Percentiles rank a stretch among this genome's conserved stretches.
These are phyloP conservation scores for Aricia artaxerxes DNA, from an alignment of 2,888 invertebrate species.

Conservation along the genomic window DNA sequence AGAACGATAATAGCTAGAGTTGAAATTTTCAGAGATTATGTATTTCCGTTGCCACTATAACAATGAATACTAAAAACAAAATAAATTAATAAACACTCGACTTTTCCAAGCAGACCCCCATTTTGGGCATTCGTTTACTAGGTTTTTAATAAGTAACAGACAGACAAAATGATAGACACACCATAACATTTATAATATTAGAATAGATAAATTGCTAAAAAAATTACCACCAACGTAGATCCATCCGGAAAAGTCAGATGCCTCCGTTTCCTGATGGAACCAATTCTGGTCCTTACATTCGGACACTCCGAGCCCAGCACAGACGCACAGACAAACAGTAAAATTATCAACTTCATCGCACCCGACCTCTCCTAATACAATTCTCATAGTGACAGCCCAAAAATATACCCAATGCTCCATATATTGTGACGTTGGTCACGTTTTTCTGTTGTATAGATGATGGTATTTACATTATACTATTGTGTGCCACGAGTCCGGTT, in stretches of 20 bases:
- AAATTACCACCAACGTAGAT: conserved; percentile 58
- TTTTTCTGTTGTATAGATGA: not conserved
- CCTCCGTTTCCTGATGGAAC: conserved; percentile 57
- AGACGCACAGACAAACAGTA: not conserved
- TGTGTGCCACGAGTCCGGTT: not conserved
- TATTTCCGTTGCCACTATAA: no score
- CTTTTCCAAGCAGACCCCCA: no score
- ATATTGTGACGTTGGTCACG: conserved; percentile 2
- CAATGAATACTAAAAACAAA: no score
- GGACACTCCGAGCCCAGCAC: conserved; percentile 51
- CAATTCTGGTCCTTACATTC: conserved; percentile 58
- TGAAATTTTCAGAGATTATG: no score
- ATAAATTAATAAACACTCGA: no score
- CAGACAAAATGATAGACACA: no score
- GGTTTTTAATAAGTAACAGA: no score
- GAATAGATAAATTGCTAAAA: not conserved
- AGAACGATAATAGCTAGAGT: no score
- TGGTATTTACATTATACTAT: conserved; percentile 16
- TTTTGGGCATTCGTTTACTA: no score
- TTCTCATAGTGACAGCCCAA: not conserved
- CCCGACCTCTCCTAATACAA: conserved; percentile 22
- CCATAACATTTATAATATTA: not conserved
- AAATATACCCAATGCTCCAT: conserved; percentile 5
- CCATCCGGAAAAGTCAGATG: conserved; percentile 65
- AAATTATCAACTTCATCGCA: not conserved